phyloP scores from a whole-genome alignment of 2,113 vertebrate genomes.

The Istiophorus platypterus region DNA sequence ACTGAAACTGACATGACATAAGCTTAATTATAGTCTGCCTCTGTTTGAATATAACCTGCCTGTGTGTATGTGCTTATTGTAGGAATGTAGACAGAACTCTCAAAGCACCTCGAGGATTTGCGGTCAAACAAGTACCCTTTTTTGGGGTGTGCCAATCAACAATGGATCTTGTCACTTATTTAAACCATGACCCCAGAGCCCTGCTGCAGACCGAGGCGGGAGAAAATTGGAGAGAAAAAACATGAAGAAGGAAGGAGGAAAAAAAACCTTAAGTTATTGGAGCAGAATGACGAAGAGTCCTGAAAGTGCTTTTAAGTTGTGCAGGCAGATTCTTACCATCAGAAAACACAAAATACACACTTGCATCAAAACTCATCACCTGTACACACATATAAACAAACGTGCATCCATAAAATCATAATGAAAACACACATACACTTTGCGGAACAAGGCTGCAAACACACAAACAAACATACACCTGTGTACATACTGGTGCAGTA shows the following conservation, averaged over 20 bases:
- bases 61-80: neutral
- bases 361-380: constrained; percentile 3
- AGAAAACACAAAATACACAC: constrained; percentile 28
- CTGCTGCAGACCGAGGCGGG: constrained; percentile 42
- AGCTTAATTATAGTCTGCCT: constrained; percentile 1
- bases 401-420: constrained; percentile 23
- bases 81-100: neutral
- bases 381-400: constrained; percentile 24
- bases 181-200: constrained; percentile 57
- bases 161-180: constrained; percentile 58
- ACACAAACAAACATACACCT: constrained; percentile 23
- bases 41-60: neutral
- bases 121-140: constrained; percentile 24
- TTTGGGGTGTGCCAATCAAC: constrained; percentile 11
- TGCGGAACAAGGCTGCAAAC: neutral
- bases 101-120: constrained; percentile 24
- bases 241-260: neutral
- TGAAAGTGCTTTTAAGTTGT: constrained; percentile 76
- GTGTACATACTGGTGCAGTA: constrained; percentile 40
- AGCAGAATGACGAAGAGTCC: constrained; percentile 61
- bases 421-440: constrained; percentile 20
- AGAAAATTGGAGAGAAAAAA: constrained; percentile 28
- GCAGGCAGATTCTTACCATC: constrained; percentile 46
- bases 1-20: neutral
- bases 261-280: constrained; percentile 58